Evolutionary conservation across 1,140 invertebrate genomes (phyloP).

Genomic region (Drosophila nasuta): DNA sequence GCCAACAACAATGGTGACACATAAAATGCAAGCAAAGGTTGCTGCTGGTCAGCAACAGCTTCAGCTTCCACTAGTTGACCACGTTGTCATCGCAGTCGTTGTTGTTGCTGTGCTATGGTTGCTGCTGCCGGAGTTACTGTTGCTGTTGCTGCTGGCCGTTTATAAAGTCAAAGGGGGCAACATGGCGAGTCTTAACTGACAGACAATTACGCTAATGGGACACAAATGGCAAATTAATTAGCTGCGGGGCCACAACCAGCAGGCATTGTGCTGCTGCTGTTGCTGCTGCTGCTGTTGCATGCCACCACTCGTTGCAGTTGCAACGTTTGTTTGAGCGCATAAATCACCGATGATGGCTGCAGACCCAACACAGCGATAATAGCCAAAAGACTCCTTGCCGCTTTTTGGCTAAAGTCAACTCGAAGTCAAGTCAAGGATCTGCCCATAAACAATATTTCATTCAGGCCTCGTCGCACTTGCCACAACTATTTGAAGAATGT

Average conservation of each 20-base stretch:
- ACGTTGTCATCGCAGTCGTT: constrained; percentile 35
- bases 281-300: constrained; percentile 15
- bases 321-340: constrained; percentile 38
- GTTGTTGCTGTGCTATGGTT: not conserved
- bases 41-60: constrained; percentile 27
- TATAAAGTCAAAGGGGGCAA: constrained; percentile 75
- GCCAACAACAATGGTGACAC: constrained; percentile 65
- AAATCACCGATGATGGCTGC: constrained; percentile 45
- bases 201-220: constrained; percentile 84
- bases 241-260: constrained; percentile 53
- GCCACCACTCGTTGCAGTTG: not conserved
- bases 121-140: not conserved
- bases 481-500: no score
- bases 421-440: constrained; percentile 2
- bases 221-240: constrained; percentile 84
- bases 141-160: constrained; percentile 38
- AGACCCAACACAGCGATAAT: constrained; percentile 31
- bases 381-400: constrained; percentile 12
- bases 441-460: not conserved
- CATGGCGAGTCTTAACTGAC: constrained; percentile 70
- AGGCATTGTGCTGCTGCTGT: constrained; percentile 22
- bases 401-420: not conserved
- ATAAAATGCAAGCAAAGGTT: constrained; percentile 78
- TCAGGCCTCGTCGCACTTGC: not conserved
- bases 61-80: constrained; percentile 25